phyloP scores from a whole-genome alignment of 2,888 invertebrate genomes.

The Scrobipalpa atriplicella region DNA sequence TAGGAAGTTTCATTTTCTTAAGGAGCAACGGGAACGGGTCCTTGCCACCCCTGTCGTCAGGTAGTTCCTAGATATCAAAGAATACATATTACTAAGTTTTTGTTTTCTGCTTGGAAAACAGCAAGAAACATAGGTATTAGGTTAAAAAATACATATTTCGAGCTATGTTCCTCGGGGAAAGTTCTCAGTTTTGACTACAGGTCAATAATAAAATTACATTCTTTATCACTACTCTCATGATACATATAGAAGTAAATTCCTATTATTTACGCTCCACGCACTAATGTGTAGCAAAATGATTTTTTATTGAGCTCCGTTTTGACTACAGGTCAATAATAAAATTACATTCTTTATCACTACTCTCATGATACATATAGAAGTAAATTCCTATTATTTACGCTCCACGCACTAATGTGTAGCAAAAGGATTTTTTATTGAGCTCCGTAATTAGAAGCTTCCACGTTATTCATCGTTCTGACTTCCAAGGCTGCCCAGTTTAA shows the following conservation, averaged over 20 bases:
- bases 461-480: conserved; percentile 63
- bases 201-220: no score
- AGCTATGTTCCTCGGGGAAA: no score
- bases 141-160: no score
- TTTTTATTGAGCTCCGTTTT: conserved; percentile 44
- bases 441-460: conserved; percentile 50
- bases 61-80: conserved; percentile 79
- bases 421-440: conserved; percentile 49
- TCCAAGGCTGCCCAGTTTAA: conserved; percentile 50
- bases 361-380: background rate
- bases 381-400: background rate
- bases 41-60: conserved; percentile 87
- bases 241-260: background rate
- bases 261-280: background rate
- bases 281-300: conserved; percentile 39
- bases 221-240: background rate
- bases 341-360: background rate
- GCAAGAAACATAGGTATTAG: no score
- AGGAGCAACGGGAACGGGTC: conserved; percentile 90
- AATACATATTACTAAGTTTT: no score
- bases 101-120: no score
- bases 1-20: conserved; percentile 89
- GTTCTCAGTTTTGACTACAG: no score
- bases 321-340: no score
- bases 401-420: conserved; percentile 32